Base-by-base conservation (phyloP, 1,140 invertebrate genomes). In the Daktulosphaira vitifoliae region DNA sequence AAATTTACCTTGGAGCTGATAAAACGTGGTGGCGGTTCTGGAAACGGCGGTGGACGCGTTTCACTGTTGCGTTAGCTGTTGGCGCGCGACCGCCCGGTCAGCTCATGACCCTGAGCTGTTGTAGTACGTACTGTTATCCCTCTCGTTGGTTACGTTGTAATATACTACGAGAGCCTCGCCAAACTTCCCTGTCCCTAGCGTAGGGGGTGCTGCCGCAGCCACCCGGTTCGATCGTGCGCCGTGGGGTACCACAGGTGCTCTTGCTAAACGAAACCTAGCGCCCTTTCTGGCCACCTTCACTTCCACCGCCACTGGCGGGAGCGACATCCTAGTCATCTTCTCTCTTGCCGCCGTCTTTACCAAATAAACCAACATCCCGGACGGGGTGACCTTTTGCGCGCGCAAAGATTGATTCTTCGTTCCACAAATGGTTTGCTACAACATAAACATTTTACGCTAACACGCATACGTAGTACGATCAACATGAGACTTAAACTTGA, bases 371-470 rank as follows among this genome's bases (percentile, higher is more conserved):
- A 20, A 16, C 66, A 15, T 18, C 25, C 56, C 6, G 29, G 33
- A 20, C 51, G 16, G 53, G 38, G 54, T 62, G 56, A 48, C 56
- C 56, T 62, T 56, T 62, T 62, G 56, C 56, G 56, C 56, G 56
- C 56, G 42, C 56, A 46, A 48, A 62, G 56, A 62, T 48, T 48
- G 56, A 62, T 62, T 62, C 42, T 62, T 33, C 16, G 16, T 48
- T 8, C 25, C 29, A 11, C 29, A 5, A 33, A 33, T 11, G 5
- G 29, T 33, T 33, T 7, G 9, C n/a, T 16, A 15, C 39, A 16
- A 3, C n/a, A 44, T 16, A 16, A 13, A 13, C 5, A 37, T 37
- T 37, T 37, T 7, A 6, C 33, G 33, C 5, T 37, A 37, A 7
- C 33, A 37, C 33, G 13, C 5, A 37, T 13, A 13, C 33, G 33